Conservation (phyloP, 2,113 vertebrate genomes). For the Xenotilapia caudafasciata region DNA sequence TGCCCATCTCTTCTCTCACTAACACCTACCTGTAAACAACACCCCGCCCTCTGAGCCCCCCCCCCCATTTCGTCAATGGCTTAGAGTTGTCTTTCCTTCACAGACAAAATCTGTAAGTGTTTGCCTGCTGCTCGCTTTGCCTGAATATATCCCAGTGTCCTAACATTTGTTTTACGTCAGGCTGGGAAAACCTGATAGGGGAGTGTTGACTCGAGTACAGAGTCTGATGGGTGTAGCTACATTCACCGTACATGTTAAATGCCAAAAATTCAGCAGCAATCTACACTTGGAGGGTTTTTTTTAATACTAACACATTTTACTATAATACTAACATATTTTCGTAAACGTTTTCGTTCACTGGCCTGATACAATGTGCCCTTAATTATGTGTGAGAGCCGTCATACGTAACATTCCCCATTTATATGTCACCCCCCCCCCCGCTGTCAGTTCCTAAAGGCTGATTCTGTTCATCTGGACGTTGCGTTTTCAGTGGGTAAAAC, state of each 20-base stretch:
- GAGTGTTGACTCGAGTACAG: background rate
- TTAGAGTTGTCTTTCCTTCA: background rate
- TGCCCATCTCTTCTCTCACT: rapidly evolving
- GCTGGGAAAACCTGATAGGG: background rate
- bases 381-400: background rate
- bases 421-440: rapidly evolving
- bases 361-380: background rate
- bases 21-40: background rate
- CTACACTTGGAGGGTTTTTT: rapidly evolving
- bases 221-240: background rate
- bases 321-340: background rate
- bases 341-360: background rate
- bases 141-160: background rate
- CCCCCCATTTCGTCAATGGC: background rate
- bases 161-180: background rate
- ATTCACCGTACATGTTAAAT: background rate
- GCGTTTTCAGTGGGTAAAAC: background rate
- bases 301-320: background rate
- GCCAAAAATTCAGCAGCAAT: background rate
- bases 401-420: background rate
- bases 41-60: background rate
- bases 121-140: background rate
- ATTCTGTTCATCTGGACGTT: background rate
- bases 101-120: background rate
- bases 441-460: background rate